phyloP scores from a whole-genome alignment of 2,113 vertebrate genomes.

The Alosa alosa region DNA sequence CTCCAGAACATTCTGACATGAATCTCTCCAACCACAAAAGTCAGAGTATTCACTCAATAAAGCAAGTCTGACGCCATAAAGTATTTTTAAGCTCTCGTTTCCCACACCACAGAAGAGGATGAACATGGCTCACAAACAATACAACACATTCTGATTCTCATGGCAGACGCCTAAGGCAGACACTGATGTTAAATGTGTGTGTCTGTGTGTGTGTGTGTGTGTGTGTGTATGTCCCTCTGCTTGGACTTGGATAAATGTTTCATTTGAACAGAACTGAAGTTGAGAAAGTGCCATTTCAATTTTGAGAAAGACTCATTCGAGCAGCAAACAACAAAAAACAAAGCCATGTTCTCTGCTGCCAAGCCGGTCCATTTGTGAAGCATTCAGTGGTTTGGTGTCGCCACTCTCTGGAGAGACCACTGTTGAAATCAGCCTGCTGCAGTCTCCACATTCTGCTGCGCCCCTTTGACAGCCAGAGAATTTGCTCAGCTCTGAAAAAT shows the following conservation, averaged over 20 bases:
- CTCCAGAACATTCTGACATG: constrained; percentile 15
- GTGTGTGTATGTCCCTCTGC: neutral
- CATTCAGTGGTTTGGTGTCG: constrained; percentile 1
- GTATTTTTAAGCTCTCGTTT: neutral
- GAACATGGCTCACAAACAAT: neutral
- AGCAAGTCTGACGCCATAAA: constrained; percentile 8
- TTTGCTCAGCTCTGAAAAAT: constrained; percentile 48
- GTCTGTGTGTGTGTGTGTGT: neutral
- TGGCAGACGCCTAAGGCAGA: neutral
- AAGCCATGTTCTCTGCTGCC: neutral
- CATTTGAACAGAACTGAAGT: neutral
- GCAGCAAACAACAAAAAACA: constrained; percentile 3
- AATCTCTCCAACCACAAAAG: neutral
- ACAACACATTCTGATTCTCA: neutral
- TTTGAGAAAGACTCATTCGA: neutral
- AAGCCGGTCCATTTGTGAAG: neutral
- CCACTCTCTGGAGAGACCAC: neutral
- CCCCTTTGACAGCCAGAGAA: constrained; percentile 36
- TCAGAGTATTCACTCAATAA: neutral
- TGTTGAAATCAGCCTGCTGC: constrained; percentile 15
- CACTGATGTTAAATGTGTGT: neutral
- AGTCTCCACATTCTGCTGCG: constrained; percentile 32
- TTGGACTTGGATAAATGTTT: neutral
- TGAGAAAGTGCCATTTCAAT: neutral
- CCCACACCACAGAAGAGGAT: neutral